Evolutionary conservation across 2,797 vertebrate species (phyloP).

Genomic region (Buphagus erythrorhynchus): DNA sequence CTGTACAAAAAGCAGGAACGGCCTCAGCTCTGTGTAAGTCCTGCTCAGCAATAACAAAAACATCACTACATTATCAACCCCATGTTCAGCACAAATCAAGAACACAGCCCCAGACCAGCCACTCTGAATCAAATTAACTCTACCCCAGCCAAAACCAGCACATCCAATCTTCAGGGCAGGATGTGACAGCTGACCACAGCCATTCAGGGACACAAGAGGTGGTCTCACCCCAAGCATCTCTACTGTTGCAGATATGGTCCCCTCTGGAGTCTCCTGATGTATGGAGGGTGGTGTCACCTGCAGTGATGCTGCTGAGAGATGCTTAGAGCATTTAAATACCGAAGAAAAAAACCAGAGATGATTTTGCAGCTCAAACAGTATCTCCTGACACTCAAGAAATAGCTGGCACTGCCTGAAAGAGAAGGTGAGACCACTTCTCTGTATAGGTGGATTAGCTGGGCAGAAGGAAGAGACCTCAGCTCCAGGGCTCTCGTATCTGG

Average conservation of each 20-base stretch:
- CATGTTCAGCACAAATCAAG: neutral
- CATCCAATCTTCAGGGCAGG: neutral
- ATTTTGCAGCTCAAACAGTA: neutral
- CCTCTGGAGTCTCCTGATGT: neutral
- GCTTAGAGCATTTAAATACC: neutral
- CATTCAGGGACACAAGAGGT: neutral
- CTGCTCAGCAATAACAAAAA: neutral
- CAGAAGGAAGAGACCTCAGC: neutral
- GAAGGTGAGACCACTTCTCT: neutral
- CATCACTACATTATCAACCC: neutral
- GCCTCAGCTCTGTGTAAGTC: neutral
- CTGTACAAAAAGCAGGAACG: accelerated
- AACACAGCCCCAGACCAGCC: neutral
- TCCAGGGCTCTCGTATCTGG: accelerated
- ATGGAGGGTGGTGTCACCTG: neutral
- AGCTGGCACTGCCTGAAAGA: neutral
- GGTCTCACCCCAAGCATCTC: neutral
- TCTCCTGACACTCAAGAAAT: neutral
- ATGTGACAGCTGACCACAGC: accelerated
- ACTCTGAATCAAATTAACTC: neutral
- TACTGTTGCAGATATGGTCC: neutral
- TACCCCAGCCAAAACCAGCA: neutral
- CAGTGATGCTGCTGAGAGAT: neutral
- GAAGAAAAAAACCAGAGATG: neutral
- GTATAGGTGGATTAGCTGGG: neutral